Evolutionary conservation across 2,888 invertebrate genomes (phyloP), one percentile per base, ranked within the genome.

Genomic region (Clunio marinus): DNA sequence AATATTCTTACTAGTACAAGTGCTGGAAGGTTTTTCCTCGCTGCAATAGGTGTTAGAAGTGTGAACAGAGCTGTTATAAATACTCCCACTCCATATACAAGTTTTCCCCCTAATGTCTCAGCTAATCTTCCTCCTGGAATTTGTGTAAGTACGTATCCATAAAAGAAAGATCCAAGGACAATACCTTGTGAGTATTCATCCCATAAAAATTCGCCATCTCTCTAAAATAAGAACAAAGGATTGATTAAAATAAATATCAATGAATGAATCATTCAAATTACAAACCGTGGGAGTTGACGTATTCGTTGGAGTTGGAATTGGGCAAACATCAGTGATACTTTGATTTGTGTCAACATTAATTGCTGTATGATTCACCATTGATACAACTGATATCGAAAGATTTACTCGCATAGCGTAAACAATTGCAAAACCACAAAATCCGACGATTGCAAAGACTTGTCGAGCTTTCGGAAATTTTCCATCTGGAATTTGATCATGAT

Each of bases 401-500:
- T 93, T 93, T 0, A 93, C 93, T 70, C 93, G 82, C 89, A 93
- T 91, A 0, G 93, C 91, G 78, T 94, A 94, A 2, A 93, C 91
- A 75, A 91, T 87, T 70, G 91, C 91, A 76, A 93, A 93, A 13
- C 93, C 94, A 63, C 93, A 81, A 75, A 94, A 94, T 15, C 92
- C 92, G 81, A 93, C 82, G 60, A 93, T 83, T 0, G 92, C 92
- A 69, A 94, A 82, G 2, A 90, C 84, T 74, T 89, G 86, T 35
- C 93, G 83, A 68, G 88, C 81, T 79, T 90, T 89, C 71, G 76
- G 74, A 32, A 74, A 75, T 1, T 72, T 72, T 17, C 69, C 70
- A 67, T 70, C 70, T 37, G 24, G 24, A 22, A 57, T 8, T n/a
- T n/a, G n/a, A n/a, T n/a, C n/a, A n/a, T n/a, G n/a, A 17, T 51